Evolutionary conservation across 1,140 invertebrate species (phyloP).

Genomic region (Microplitis demolitor): DNA sequence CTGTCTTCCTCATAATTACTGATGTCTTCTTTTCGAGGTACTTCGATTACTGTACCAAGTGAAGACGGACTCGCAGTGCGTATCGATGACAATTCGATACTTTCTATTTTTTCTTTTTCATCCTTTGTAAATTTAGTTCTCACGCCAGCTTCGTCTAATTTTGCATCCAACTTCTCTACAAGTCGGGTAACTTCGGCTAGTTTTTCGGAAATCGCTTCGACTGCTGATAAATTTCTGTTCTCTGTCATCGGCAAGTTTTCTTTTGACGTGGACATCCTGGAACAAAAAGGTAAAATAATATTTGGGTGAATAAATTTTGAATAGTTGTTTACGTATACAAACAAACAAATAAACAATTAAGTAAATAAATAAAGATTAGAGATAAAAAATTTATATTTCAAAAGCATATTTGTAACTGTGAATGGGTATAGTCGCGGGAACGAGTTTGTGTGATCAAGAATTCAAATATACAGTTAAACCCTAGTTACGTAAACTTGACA

Average conservation of each 20-base stretch:
- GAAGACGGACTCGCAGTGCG: not conserved
- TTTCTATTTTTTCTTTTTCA: not conserved
- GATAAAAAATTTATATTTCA: not conserved
- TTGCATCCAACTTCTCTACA: constrained; percentile 69
- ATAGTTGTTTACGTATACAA: not conserved
- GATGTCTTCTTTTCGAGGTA: too few species aligned
- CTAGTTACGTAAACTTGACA: constrained; percentile 20
- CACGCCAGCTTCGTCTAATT: constrained; percentile 62
- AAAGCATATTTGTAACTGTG: not conserved
- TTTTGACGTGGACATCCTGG: constrained; percentile 51
- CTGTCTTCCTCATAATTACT: not conserved
- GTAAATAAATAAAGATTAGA: not conserved
- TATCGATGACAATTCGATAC: not conserved
- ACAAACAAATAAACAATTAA: not conserved
- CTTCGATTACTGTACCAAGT: not conserved
- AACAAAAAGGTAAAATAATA: not conserved
- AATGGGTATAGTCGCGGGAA: not conserved
- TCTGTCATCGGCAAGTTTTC: constrained; percentile 26
- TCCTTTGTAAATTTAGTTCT: constrained; percentile 37
- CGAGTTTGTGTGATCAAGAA: not conserved
- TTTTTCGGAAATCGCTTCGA: constrained; percentile 69
- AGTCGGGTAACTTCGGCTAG: constrained; percentile 70
- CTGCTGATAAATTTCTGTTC: constrained; percentile 65
- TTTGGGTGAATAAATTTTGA: not conserved
- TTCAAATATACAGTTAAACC: not conserved